Percentiles rank a stretch among this genome's conserved stretches.
Evolutionary conservation across 2,797 vertebrate genomes (phyloP).

Genomic region (Fundulus diaphanus): DNA sequence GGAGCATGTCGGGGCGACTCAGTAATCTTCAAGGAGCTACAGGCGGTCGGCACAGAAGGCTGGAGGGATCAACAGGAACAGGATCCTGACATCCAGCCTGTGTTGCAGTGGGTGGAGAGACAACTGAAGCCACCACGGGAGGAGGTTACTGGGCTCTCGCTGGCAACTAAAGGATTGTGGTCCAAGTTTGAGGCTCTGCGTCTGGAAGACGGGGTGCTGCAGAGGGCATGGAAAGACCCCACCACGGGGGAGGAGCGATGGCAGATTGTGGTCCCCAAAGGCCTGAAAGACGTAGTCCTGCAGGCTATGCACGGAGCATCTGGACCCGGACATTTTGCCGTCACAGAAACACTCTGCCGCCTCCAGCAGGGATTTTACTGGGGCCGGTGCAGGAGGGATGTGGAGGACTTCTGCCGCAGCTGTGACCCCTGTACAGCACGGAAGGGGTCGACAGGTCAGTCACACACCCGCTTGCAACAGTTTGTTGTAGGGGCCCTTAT

Average conservation of each 20-base stretch:
- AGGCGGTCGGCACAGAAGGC: too few species aligned
- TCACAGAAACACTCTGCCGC: neutral
- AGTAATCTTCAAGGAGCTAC: too few species aligned
- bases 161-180: neutral
- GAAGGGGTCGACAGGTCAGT: neutral
- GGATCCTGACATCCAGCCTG: too few species aligned
- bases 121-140: too few species aligned
- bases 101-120: too few species aligned
- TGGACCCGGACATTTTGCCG: neutral
- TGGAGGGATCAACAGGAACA: too few species aligned
- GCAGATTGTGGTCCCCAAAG: neutral
- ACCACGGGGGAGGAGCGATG: neutral
- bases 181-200: neutral
- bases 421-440: neutral
- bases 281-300: neutral
- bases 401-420: neutral
- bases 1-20: too few species aligned
- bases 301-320: neutral
- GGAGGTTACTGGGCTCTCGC: too few species aligned
- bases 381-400: neutral
- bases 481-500: too few species aligned
- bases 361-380: neutral
- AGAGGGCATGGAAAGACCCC: neutral
- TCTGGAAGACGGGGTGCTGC: neutral
- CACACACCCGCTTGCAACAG: constrained; percentile 18